Evolutionary conservation across 2,113 vertebrate species (phyloP), one percentile per base, ranked within the genome.

Genomic region (Propithecus coquereli): DNA sequence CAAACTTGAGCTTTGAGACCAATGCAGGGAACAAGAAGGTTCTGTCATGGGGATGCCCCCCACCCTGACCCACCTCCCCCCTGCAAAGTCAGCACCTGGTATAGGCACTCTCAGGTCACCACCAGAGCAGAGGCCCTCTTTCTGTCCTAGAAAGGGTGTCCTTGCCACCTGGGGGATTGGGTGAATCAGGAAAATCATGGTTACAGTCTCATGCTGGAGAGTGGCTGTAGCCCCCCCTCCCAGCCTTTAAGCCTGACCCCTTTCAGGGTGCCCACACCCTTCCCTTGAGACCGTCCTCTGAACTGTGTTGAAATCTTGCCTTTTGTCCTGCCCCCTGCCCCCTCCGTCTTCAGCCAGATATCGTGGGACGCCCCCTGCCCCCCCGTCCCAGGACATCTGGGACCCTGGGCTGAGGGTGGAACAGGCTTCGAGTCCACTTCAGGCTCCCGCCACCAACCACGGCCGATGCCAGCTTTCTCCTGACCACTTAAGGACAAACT

Each of bases 181-280:
- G 66, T 50, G 45, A n/a, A 22, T 61, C 65, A 73, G 23, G 11
- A 43, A 22, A 83, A 27, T 9, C 43, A 27, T 22, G 23, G 4
- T 27, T 37, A 37, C 47, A 40, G 20, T 57, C 79, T 83, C 52
- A 52, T 27, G 52, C 32, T 45, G 43, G 22, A 13, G 34, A 52
- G 18, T 9, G 23, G 5, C 59, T 16, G 7, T 5, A 5, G 22
- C 37, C 40, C 5, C 13, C 6, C 40, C 71, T n/a, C 40, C 40
- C 6, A 43, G 23, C 59, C 74, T 22, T 30, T 32, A 22, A 27
- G 20, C 77, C 65, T 17, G 10, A 14, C 57, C 17, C 52, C 34
- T 2, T 2, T 0, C 10, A 30, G 16, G 16, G 6, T 61, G 13
- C 18, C 70, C 6, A 1, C 5, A 37, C 18, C 25, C 59, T 63